Base-by-base conservation (phyloP, 1,140 invertebrate species). In the Cheumatopsyche charites region DNA sequence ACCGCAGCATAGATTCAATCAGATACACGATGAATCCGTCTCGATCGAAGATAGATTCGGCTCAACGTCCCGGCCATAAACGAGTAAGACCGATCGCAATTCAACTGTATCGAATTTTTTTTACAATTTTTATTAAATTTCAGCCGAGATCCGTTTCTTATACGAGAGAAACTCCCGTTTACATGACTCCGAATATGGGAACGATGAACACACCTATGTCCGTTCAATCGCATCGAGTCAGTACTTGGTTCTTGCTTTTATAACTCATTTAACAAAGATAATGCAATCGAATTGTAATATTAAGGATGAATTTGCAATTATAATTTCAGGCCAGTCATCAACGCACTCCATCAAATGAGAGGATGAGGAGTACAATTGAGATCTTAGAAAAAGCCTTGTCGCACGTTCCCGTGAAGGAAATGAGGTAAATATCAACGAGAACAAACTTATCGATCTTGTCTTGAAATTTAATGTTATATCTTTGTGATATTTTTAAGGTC, bases 1-100 rank as follows among this genome's bases (percentile, higher is more conserved):
- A 75, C 52, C 68, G 75, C 5, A 76, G 75, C 25, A 72, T 69
- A 19, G 75, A 76, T 19, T 70, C 75, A 0, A 42, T 7, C 11
- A 62, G 74, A 26, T 9, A 45, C 12, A 71, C 71, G 0, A 47
- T 55, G 41, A 19, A n/a, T 15, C 26, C 43, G 7, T 21, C 17
- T 0, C 68, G 69, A n/a, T 58, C 70, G 17, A 42, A 52, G 7
- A n/a, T 47, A 12, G 61, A 75, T 5, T 70, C 70, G 3, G 70
- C 62, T 12, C 74, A 72, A 36, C 47, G 70, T 21, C 66, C 70
- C 17, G 29, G 63, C 23, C 17, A 36, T 45, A 36, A 63, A 75
- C 29, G 29, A 36, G 29, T 36, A 36, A 36, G 9, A 4, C n/a
- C n/a, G 3, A 36, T 36, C 3, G 9, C 9, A 36, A 36, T 36